phyloP scores from a whole-genome alignment of 2,113 vertebrate genomes.

The Leptosomus discolor region DNA sequence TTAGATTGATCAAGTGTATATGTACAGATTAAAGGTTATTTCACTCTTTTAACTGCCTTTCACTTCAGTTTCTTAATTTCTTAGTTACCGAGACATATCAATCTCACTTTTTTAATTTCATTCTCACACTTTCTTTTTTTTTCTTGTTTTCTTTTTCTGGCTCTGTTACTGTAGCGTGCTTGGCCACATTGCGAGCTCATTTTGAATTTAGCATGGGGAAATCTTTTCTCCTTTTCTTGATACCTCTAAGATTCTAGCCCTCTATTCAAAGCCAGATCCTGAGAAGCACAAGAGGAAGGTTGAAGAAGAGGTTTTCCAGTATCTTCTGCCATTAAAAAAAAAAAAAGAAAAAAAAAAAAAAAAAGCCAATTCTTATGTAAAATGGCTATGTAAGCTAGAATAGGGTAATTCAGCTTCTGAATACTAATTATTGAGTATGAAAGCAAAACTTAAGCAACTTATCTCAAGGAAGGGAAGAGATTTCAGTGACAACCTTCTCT shows the following conservation, averaged over 20 bases:
- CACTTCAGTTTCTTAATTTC: neutral
- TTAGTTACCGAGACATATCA: neutral
- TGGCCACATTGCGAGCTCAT: neutral
- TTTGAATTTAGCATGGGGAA: accelerated
- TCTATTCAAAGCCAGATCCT: neutral
- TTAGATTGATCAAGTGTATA: neutral
- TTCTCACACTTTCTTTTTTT: accelerated
- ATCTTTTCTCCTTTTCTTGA: neutral
- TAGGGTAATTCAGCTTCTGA: neutral
- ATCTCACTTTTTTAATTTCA: neutral
- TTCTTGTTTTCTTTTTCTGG: accelerated
- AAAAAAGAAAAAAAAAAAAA: neutral
- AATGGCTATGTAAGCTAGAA: accelerated
- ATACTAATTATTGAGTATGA: neutral
- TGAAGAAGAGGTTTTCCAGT: neutral
- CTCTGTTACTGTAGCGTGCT: neutral
- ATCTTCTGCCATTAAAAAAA: neutral
- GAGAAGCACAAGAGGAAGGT: neutral
- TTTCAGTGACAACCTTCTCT: neutral
- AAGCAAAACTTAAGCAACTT: neutral
- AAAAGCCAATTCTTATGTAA: neutral
- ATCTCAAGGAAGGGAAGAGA: neutral
- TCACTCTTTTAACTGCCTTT: neutral
- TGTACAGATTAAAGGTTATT: neutral
- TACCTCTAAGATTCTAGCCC: accelerated